Base-by-base conservation (phyloP, 2,113 vertebrate species). In the Syngnathoides biaculeatus region DNA sequence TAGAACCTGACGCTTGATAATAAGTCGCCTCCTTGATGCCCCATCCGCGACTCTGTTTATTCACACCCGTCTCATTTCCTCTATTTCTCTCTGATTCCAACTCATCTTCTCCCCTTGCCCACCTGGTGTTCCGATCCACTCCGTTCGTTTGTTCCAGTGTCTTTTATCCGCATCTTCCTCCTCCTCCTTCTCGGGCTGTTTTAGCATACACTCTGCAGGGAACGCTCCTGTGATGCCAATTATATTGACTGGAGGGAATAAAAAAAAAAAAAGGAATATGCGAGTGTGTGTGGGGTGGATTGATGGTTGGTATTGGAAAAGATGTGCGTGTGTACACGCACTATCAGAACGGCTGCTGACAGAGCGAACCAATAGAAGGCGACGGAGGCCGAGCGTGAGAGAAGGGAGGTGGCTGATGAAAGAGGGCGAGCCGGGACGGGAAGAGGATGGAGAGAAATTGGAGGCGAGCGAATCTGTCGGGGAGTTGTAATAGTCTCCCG, bases 161-260 rank as follows among this genome's bases (percentile, higher is more conserved):
- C 62, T 72, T 84, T 83, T 57, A 77, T 86, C 74, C 69, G 73
- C 72, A 72, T 69, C 58, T 63, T 68, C 64, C 69, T 77, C 75
- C 75, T 24, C 74, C 80, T 61, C 69, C 67, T 74, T 71, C 60
- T 64, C 81, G 76, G 77, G 84, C 84, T 80, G 85, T 89, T 89
- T 88, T 89, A 90, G 86, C 86, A 86, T 82, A 83, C 27, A 30
- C 84, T 90, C 88, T 90, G 87, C 85, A 87, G 89, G 88, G 88
- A 91, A 86, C 82, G 65, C 86, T 89, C 83, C 87, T 87, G 80
- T 81, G 79, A 88, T 90, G 88, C 89, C 88, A 90, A 92, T 92
- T 91, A 91, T 88, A 90, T 87, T 86, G 86, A 91, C 87, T 80
- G 77, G 71, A 71, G 74, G 77, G n/a, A n/a, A n/a, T n/a, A n/a